Base-by-base conservation (phyloP, 2,797 vertebrate genomes). In the Spea hammondii region DNA sequence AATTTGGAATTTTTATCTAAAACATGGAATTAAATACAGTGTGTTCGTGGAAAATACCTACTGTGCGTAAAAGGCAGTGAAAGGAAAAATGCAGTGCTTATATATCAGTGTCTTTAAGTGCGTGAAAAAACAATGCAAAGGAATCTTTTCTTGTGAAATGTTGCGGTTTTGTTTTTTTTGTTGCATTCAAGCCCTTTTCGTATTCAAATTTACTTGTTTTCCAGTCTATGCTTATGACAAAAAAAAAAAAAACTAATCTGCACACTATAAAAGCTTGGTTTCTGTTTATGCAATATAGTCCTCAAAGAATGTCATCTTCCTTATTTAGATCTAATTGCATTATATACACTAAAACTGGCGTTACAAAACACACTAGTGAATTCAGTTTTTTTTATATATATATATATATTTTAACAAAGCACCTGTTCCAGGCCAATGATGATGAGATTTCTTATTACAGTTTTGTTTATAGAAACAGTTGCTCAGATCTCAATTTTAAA, bases 71-170 rank as follows among this genome's bases (percentile, higher is more conserved):
- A 66, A 47, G 5, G 7, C 6, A 51, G 1, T 17, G 3, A 69
- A 69, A 14, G 45, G 14, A 70, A 11, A 4, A 17, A 54, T 44
- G 50, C 12, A 10, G 32, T 70, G 4, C 32, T 17, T 53, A 54
- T 49, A 70, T 70, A 54, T 13, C 32, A 46, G 57, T 57, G 11
- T 12, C 14, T 57, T 44, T 8, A 32, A 45, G 47, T 13, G n/a
- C 12, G 7, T 48, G 5, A 5, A 53, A 45, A 49, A 51, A 59
- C 49, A 1, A 32, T 32, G 32, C 5, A 50, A 6, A 13, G 8
- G 53, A 71, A 17, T 73, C 64, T 11, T 50, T 13, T 73, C 55
- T 79, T 79, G 67, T 46, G 71, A 79, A 79, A 79, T 79, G 9
- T 10, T 79, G 70, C 68, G 32, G 7, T 74, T 74, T 65, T 79